Percentiles rank a stretch among this genome's conserved stretches.
Evolutionary conservation across 1,140 invertebrate genomes (phyloP).

Genomic region (Octopus bimaculoides): DNA sequence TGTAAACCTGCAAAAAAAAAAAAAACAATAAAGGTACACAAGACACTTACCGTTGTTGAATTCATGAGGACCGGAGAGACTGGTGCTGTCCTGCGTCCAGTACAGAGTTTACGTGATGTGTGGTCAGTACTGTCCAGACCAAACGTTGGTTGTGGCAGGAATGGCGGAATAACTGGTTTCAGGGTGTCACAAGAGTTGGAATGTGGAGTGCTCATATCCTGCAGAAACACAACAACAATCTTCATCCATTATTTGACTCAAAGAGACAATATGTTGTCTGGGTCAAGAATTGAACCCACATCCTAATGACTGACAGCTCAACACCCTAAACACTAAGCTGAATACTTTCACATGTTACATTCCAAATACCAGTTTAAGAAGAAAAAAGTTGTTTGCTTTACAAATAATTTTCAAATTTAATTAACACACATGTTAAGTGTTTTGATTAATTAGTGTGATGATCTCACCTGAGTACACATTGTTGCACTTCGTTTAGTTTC

Average conservation of each 20-base stretch:
- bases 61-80: constrained; percentile 1
- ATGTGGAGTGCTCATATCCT: constrained; percentile 49
- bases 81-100: not conserved
- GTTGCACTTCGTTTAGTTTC: constrained; percentile 52
- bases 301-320: too few species aligned
- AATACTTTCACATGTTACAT: not conserved
- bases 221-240: constrained; percentile 10
- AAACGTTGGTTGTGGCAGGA: constrained; percentile 51
- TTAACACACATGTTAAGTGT: too few species aligned
- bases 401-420: too few species aligned
- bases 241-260: too few species aligned
- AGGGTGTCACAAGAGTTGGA: constrained; percentile 45
- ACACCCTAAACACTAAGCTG: too few species aligned
- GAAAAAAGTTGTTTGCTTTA: not conserved
- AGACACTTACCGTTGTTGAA: not conserved
- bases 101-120: not conserved
- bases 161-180: constrained; percentile 54
- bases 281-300: too few species aligned
- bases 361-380: not conserved
- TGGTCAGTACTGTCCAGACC: constrained; percentile 35
- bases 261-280: not conserved
- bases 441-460: too few species aligned
- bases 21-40: not conserved
- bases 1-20: too few species aligned
- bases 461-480: constrained; percentile 48